A percentile compares a stretch with the other conserved stretches of the same genome.
phyloP scores from a whole-genome alignment of 2,113 vertebrate genomes.

The Osmerus mordax region DNA sequence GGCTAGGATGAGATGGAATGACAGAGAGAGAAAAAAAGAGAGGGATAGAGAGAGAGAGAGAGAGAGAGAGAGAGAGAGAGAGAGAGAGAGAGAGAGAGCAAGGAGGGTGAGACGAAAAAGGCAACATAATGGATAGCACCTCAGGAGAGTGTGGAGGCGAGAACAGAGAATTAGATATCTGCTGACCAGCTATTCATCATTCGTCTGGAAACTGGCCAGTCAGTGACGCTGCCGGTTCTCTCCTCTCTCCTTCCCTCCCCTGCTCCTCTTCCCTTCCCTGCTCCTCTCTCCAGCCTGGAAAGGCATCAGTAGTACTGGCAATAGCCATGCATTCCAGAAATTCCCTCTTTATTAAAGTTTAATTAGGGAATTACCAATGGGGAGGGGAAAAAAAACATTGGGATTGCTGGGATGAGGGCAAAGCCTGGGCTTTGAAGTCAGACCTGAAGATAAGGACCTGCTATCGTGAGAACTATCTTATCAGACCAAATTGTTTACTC shows the following conservation, averaged over 20 bases:
- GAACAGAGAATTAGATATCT: conserved; percentile 54
- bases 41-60: conserved; percentile 30
- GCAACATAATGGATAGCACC: conserved; percentile 60
- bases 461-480: conserved; percentile 48
- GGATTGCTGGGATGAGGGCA: conserved; percentile 36
- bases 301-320: conserved; percentile 9
- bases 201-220: conserved; percentile 44
- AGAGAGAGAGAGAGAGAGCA: conserved; percentile 27
- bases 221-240: conserved; percentile 32
- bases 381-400: conserved; percentile 32
- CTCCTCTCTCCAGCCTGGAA: neutral
- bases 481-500: conserved; percentile 41
- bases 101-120: conserved; percentile 49
- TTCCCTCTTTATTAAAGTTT: conserved; percentile 64
- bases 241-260: neutral
- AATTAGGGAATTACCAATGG: conserved; percentile 58
- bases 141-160: conserved; percentile 47
- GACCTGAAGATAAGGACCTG: conserved; percentile 40
- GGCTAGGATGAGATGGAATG: conserved; percentile 29
- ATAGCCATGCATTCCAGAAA: conserved; percentile 56
- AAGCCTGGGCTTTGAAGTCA: conserved; percentile 36
- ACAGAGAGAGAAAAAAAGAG: conserved; percentile 23
- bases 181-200: conserved; percentile 55
- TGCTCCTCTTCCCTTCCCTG: conserved; percentile 1
- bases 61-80: conserved; percentile 28